Evolutionary conservation across 2,888 invertebrate genomes (phyloP), one percentile per base, ranked within the genome.

Genomic region (Malthinus seriepunctatus): DNA sequence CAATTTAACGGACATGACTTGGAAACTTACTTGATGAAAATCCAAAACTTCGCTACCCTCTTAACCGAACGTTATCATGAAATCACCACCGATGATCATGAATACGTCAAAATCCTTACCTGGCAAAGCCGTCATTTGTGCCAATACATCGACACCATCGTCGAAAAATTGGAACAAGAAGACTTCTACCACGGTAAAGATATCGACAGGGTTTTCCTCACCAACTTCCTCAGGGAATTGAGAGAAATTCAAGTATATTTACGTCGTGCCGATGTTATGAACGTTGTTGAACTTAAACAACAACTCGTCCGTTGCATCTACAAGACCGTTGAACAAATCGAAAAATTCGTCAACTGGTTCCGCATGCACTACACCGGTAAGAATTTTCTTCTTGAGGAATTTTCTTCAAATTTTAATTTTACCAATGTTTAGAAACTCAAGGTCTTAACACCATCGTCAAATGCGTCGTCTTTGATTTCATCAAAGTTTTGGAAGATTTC

Each of bases 361-460:
- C 23, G 23, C 23, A 23, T 23, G 23, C 23, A 23, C 23, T 23
- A 23, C 23, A 23, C 23, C 5, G 23, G 23, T 23, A 23, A 23
- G 23, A 5, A 2, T 23, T 3, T 5, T 5, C 23, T 23, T 23
- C 5, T 2, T 23, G 23, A 5, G 23, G 3, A 5, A 23, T 5
- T 23, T 23, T 23, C 3, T 5, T 23, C 23, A 23, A 23, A 23
- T 23, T 23, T 23, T 23, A 23, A 23, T 23, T 5, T 3, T 3
- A 23, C 5, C 23, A 5, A 42, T 15, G 34, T 34, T 48, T 31
- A 31, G 49, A 50, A 50, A 10, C 54, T 8, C 47, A 47, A 39
- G 48, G 52, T n/a, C 52, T 48, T 6, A 32, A 32, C 8, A 4
- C 5, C 33, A 47, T 12, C 32, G n/a, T 48, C 39, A 47, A 48